Conservation (phyloP, 2,888 invertebrate genomes). For the Rhamphomyia laevipes region DNA sequence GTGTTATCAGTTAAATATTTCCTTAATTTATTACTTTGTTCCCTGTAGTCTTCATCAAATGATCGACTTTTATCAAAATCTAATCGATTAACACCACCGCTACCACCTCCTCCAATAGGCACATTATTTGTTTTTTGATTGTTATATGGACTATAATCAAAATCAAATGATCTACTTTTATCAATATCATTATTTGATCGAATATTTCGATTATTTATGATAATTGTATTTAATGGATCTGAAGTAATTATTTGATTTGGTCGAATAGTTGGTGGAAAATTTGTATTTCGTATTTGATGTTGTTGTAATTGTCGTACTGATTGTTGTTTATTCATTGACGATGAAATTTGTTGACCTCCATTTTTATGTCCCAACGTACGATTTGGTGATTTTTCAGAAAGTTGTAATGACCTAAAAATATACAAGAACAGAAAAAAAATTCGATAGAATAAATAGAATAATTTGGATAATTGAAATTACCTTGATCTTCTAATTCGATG, state of each 20-base stretch:
- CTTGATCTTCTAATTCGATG: conserved; percentile 36
- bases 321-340: conserved; percentile 18
- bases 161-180: conserved; percentile 36
- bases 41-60: conserved; percentile 35
- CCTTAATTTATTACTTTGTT: conserved; percentile 22
- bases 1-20: background rate
- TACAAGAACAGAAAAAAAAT: background rate
- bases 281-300: conserved; percentile 22
- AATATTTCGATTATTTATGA: conserved; percentile 11
- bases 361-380: conserved; percentile 30
- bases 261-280: conserved; percentile 29
- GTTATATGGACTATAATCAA: conserved; percentile 25
- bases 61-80: conserved; percentile 37
- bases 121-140: conserved; percentile 10
- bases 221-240: conserved; percentile 17
- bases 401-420: conserved; percentile 44
- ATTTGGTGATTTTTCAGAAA: conserved; percentile 47
- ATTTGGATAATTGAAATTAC: conserved; percentile 16
- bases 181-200: conserved; percentile 25
- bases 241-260: conserved; percentile 21
- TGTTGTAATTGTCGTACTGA: conserved; percentile 13
- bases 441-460: background rate
- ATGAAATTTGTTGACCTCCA: conserved; percentile 10
- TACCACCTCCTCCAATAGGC: conserved; percentile 9
- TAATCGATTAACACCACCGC: conserved; percentile 18